These are phyloP conservation scores for Dendronephthya gigantea DNA, from an alignment of 64 coral and sea anemone species.

Conservation along the genomic window DNA sequence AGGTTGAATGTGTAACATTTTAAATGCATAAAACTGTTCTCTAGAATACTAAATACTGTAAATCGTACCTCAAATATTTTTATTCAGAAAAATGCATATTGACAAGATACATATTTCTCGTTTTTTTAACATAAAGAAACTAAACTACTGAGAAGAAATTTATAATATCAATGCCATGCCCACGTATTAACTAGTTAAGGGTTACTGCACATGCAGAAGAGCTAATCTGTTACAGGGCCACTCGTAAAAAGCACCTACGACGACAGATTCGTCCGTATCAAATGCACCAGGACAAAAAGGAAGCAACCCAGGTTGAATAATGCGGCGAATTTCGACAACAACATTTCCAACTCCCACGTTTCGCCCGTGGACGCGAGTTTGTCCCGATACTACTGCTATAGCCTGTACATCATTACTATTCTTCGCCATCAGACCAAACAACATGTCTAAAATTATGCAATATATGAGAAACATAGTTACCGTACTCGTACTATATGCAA, in stretches of 20 bases:
- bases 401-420: background rate
- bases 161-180: background rate
- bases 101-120: no score
- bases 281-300: constrained; percentile 16
- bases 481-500: background rate
- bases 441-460: background rate
- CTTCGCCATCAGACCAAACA: constrained; percentile 6
- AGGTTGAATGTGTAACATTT: no score
- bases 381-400: background rate
- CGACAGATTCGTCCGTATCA: constrained; percentile 20
- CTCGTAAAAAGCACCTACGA: constrained; percentile 12
- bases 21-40: no score
- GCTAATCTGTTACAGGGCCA: background rate
- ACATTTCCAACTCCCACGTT: constrained; percentile 11
- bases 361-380: constrained; percentile 22
- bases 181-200: no score
- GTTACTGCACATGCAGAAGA: background rate
- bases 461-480: background rate
- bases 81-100: no score
- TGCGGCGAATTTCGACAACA: constrained; percentile 5
- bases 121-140: no score
- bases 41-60: no score
- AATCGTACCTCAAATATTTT: no score
- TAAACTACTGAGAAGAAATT: no score
- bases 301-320: constrained; percentile 20